Base-by-base conservation (phyloP, 2,113 vertebrate species). In the Sapajus apella region DNA sequence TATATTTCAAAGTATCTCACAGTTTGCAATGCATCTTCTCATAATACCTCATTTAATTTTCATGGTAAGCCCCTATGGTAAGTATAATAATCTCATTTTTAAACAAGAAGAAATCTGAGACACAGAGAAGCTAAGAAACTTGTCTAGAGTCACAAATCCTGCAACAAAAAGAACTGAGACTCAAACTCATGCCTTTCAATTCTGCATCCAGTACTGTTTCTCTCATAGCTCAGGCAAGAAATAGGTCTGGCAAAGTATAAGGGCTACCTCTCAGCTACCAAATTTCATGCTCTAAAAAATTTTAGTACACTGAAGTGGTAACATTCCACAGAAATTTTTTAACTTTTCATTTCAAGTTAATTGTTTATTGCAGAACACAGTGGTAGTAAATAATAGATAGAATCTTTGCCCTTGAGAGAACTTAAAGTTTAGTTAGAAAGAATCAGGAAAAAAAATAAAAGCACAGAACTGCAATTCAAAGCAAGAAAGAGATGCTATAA, bases 261-360 rank as follows among this genome's bases (percentile, higher is more conserved):
- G 32, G 47, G 20, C 0, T 27, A 43, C 37, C 20, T 37, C 23
- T 68, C 32, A 72, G 66, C 55, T 27, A 66, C 52, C 81, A 85
- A 35, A 81, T 95, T 79, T 96, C 96, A 96, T 40, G 52, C 88
- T 92, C 85, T 95, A 77, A 96, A 96, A 90, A 82, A 8, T 35
- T 77, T 86, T 85, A 77, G 84, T 82, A n/a, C 45, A 21, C 8
- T 90, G 45, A 87, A 82, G 50, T 68, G 21, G 20, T 61, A 95
- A 21, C 40, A 52, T 56, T 55, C 64, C 43, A 86, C 68, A 95
- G 50, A 81, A 96, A 85, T 40, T 40, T 91, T 88, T 92, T 72
- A 81, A 86, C 40, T 87, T 94, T 92, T 6, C 75, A 72, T 90
- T 95, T 89, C 66, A 92, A 85, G 76, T 89, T 96, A 94, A 85